Evolutionary conservation across 1,140 invertebrate genomes (phyloP).

Genomic region (Pachypsylla venusta): DNA sequence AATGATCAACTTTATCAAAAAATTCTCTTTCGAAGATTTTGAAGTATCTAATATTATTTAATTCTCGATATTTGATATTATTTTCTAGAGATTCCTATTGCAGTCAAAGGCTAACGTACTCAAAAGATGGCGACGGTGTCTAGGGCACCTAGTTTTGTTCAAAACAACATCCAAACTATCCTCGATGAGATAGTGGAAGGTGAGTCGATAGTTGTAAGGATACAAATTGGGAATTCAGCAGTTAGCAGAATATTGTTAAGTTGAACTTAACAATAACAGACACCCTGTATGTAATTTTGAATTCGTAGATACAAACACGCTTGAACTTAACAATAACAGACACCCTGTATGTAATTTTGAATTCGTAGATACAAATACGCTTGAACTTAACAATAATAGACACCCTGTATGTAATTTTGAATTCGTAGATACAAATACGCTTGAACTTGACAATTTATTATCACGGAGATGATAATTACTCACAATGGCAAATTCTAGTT

Average conservation of each 20-base stretch:
- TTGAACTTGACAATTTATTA: neutral
- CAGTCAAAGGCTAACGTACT: no score
- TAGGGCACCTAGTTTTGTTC: neutral
- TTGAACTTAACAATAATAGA: neutral
- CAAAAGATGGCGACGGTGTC: neutral
- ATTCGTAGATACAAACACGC: neutral
- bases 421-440: no score
- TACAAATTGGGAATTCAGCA: neutral
- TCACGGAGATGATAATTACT: neutral
- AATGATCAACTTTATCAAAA: no score
- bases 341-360: neutral
- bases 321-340: no score
- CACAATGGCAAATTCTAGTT: no score
- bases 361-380: neutral
- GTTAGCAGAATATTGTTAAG: neutral
- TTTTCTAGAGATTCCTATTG: no score
- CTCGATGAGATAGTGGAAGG: neutral
- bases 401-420: neutral
- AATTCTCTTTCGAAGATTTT: no score
- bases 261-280: neutral
- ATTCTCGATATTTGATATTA: no score
- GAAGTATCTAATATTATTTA: no score
- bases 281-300: neutral
- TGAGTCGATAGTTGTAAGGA: neutral
- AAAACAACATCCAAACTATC: neutral